Percentiles rank a stretch among this genome's conserved stretches.
These are phyloP conservation scores for Syngnathus acus DNA, from an alignment of 2,797 vertebrate species.

Conservation along the genomic window DNA sequence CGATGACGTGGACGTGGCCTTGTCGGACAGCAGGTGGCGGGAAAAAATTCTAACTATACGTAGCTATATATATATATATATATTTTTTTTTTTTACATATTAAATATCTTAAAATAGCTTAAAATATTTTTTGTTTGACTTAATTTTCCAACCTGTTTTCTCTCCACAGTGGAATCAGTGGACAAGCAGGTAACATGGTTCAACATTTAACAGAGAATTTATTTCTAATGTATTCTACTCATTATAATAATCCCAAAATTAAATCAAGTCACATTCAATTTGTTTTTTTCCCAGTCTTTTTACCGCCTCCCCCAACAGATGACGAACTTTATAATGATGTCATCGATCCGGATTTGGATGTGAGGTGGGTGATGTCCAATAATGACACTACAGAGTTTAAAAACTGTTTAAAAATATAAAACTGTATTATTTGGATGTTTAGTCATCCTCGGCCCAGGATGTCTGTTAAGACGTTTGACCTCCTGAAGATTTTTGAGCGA, in stretches of 20 bases:
- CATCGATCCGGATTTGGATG: constrained; percentile 62
- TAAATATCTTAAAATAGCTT: too few species aligned
- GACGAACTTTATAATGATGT: constrained; percentile 86
- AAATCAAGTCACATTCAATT: background rate
- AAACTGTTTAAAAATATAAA: background rate
- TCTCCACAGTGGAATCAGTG: constrained; percentile 60
- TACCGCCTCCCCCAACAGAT: constrained; percentile 62
- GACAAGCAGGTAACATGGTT: constrained; percentile 66
- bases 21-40: constrained; percentile 56
- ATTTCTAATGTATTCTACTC: background rate
- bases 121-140: background rate
- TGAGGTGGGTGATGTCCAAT: constrained; percentile 60
- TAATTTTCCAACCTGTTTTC: constrained; percentile 5
- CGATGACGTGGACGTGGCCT: constrained; percentile 75
- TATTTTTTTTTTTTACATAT: background rate
- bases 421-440: constrained; percentile 30
- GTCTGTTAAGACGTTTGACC: constrained; percentile 67
- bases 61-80: background rate
- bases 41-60: background rate
- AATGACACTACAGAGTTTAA: background rate
- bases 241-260: background rate
- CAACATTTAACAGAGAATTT: background rate
- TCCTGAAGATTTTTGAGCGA: constrained; percentile 83
- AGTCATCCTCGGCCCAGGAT: constrained; percentile 67
- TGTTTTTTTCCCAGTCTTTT: constrained; percentile 63